A percentile compares a stretch with the other conserved stretches of the same genome.
Conservation (phyloP, 1,140 invertebrate genomes). For the Temnothorax longispinosus region DNA sequence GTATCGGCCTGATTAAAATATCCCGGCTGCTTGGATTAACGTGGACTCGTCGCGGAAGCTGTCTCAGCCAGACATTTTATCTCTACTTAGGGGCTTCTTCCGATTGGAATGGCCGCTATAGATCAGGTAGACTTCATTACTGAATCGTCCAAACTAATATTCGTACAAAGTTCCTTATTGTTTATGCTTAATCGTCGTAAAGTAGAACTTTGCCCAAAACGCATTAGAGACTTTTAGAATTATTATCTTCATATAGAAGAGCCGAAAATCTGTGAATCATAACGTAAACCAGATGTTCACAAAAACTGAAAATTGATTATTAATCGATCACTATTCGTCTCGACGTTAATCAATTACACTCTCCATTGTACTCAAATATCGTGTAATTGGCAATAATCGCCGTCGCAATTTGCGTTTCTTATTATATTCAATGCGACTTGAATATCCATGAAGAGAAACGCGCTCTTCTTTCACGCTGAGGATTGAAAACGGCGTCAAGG, state of each 20-base stretch:
- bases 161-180: not conserved
- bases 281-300: not conserved
- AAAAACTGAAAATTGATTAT: not conserved
- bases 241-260: not conserved
- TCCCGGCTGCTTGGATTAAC: slow-evolving; percentile 69
- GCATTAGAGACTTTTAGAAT: not conserved
- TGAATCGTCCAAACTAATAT: slow-evolving; percentile 47
- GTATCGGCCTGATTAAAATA: slow-evolving; percentile 76
- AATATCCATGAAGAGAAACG: not conserved
- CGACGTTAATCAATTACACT: not conserved
- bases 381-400: not conserved
- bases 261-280: not conserved
- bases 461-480: not conserved
- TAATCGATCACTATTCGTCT: not conserved
- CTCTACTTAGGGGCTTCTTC: slow-evolving; percentile 58
- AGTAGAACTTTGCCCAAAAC: not conserved
- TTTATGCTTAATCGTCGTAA: not conserved
- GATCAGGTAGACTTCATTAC: slow-evolving; percentile 48
- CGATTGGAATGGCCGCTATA: slow-evolving; percentile 26
- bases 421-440: not conserved
- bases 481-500: not conserved
- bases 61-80: slow-evolving; percentile 71
- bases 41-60: slow-evolving; percentile 52
- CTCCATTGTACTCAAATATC: not conserved
- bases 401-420: not conserved